Percentiles rank a stretch among this genome's conserved stretches.
These are phyloP conservation scores for Bimastos eiseni DNA, from an alignment of 2,888 invertebrate genomes.

Conservation along the genomic window DNA sequence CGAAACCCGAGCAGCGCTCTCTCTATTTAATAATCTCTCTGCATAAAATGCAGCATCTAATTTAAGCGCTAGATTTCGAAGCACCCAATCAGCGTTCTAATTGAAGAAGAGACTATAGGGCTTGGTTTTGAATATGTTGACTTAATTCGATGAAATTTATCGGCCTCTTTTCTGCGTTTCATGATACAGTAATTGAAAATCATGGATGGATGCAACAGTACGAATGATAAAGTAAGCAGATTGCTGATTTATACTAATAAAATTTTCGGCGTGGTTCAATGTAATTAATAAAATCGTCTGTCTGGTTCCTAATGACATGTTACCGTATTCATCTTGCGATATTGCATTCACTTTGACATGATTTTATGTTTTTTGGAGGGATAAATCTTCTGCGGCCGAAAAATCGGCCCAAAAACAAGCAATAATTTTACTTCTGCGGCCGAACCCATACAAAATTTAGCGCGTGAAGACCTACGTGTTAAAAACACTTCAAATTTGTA, in stretches of 20 bases:
- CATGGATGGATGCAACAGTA: not conserved
- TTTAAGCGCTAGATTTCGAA: conserved; percentile 1
- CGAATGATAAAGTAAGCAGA: not conserved
- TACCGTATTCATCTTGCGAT: not conserved
- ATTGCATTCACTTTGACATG: not conserved
- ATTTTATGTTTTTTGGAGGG: no score
- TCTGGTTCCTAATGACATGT: not conserved
- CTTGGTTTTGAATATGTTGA: not conserved
- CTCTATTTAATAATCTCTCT: no score
- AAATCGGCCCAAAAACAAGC: no score
- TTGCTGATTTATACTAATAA: not conserved
- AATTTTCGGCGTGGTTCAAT: not conserved
- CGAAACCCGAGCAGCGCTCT: no score
- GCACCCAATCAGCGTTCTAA: not conserved
- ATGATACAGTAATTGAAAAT: not conserved
- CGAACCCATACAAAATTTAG: no score
- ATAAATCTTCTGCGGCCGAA: no score
- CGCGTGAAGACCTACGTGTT: no score
- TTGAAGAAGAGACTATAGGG: not conserved
- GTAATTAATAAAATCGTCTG: not conserved
- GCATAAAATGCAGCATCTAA: not conserved
- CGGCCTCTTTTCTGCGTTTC: not conserved
- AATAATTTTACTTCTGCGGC: no score
- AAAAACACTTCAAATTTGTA: no score
- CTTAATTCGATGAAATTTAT: not conserved